These are phyloP conservation scores for Xyrichtys novacula DNA, from an alignment of 2,797 vertebrate genomes.

Conservation along the genomic window DNA sequence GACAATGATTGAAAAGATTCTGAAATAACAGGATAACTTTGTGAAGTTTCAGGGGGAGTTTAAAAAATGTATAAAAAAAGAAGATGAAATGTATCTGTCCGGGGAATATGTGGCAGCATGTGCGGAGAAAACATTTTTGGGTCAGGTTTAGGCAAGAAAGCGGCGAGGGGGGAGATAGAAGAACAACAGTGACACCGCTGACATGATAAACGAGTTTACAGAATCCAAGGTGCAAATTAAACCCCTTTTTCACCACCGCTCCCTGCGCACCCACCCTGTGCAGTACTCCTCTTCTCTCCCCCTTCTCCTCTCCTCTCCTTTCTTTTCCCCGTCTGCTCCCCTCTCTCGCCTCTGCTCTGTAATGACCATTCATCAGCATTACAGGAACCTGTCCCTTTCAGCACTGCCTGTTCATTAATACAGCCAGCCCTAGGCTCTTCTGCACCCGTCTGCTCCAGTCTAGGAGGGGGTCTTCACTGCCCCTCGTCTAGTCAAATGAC, in stretches of 20 bases:
- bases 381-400: slow-evolving; percentile 85
- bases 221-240: slow-evolving; percentile 85
- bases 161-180: slow-evolving; percentile 37
- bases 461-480: slow-evolving; percentile 80
- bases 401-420: slow-evolving; percentile 86
- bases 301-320: slow-evolving; percentile 1
- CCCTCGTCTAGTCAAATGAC: slow-evolving; percentile 86
- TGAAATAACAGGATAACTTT: slow-evolving; percentile 1
- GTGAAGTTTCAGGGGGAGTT: not conserved
- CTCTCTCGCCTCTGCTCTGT: slow-evolving; percentile 75
- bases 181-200: slow-evolving; percentile 64
- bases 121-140: slow-evolving; percentile 26
- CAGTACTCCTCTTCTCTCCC: slow-evolving; percentile 38
- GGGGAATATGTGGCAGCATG: slow-evolving; percentile 10
- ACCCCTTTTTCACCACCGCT: slow-evolving; percentile 68
- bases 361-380: slow-evolving; percentile 90
- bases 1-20: slow-evolving; percentile 29
- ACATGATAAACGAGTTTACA: slow-evolving; percentile 88
- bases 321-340: slow-evolving; percentile 52
- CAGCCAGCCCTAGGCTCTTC: slow-evolving; percentile 76
- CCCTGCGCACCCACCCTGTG: slow-evolving; percentile 67
- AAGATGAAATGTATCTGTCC: slow-evolving; percentile 10
- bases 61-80: not conserved
- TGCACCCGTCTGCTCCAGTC: slow-evolving; percentile 71
- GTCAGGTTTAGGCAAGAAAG: slow-evolving; percentile 11